Evolutionary conservation across 2,797 vertebrate genomes (phyloP), one percentile per base, ranked within the genome.

Genomic region (Neomorphus geoffroyi): DNA sequence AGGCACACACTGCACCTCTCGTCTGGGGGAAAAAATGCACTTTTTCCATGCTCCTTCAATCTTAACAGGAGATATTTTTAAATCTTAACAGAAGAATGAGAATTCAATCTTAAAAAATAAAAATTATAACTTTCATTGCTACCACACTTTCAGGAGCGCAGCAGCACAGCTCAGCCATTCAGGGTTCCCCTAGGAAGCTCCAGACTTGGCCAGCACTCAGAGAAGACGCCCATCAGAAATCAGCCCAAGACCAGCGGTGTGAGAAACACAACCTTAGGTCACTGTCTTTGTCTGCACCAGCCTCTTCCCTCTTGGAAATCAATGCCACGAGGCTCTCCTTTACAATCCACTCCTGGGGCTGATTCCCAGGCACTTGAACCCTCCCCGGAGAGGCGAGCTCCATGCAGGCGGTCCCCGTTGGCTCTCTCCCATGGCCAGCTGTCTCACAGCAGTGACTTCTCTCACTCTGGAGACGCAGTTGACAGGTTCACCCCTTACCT

Each of bases 401-500:
- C 32, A n/a, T 80, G 41, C 48, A 19, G 1, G 2, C 3, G 2
- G 17, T 43, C 53, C 27, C 35, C 6, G 2, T 15, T 17, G 11
- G 23, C 33, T 50, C 60, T 30, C 32, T 43, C 56, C 18, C 21
- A 11, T 8, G 4, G 45, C 53, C 48, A 57, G 35, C 61, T 43
- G 26, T 9, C 28, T 79, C 86, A 60, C 46, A 53, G 27, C 62
- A 35, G 30, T 66, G 10, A 2, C n/a, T 62, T 69, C 67, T 35
- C 43, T 64, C 78, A 2, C 27, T 24, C 14, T 4, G 1, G 67
- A 82, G 57, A 23, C 27, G 57, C 4, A 14, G 18, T 0, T 3
- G 17, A 37, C 43, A 65, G 88, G 32, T 51, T n/a, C 41, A 33
- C 13, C 48, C 46, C 94, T 97, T 97, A 98, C 98, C 97, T 97